Evolutionary conservation across 2,797 vertebrate species (phyloP), one percentile per base, ranked within the genome.

Genomic region (Botia kubotai): DNA sequence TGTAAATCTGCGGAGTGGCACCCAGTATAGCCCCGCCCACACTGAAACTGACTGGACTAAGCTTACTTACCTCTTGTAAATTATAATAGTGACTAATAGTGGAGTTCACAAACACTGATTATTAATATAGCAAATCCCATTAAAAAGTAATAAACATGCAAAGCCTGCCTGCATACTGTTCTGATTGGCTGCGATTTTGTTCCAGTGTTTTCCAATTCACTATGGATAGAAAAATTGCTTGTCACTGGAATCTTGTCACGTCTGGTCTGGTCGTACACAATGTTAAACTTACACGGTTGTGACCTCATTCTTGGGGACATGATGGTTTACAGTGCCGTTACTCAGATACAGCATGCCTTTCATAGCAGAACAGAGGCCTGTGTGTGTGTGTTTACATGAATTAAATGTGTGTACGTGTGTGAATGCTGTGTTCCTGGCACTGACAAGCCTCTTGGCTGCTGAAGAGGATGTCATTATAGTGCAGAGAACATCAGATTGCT

Each of bases 391-490:
- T 52, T 62, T 77, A 23, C 26, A 46, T 19, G 26, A 29, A 50
- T 39, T 29, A 5, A 48, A n/a, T 5, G 11, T 57, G 75, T 53
- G 63, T 62, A 55, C 48, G 74, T 72, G 73, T 80, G 48, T 53
- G 68, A 58, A 19, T 58, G 39, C 8, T 66, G 36, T 68, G 52
- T 62, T 16, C 70, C 14, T 26, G 26, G 19, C n/a, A 60, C 67
- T 72, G 58, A 55, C 70, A 77, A 57, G 71, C 76, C 11, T 17
- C 55, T 85, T 80, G 71, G 75, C 67, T 79, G 55, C 58, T 72
- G 39, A 62, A 74, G 68, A 73, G 73, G 72, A 83, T 77, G 19
- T 77, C 66, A 76, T 84, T 84, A 81, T 43, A 72, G 66, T 33
- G 39, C 60, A 12, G 36, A 48, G 53, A 77, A 75, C 71, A 82